Evolutionary conservation across 2,888 invertebrate genomes (phyloP).

Genomic region (Syrphus vitripennis): DNA sequence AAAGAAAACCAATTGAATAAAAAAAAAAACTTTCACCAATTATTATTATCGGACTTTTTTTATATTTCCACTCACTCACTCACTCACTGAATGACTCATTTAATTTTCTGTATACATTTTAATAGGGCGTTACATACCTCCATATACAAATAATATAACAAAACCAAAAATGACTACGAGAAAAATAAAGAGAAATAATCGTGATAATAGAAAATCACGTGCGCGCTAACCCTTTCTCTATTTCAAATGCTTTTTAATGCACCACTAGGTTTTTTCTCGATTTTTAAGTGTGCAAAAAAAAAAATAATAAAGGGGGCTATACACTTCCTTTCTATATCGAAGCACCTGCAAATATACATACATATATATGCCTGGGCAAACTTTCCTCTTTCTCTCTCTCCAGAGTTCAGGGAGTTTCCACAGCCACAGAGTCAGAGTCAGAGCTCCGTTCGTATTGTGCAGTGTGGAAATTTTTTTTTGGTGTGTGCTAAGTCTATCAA

Average conservation of each 20-base stretch:
- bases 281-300: slow-evolving; percentile 24
- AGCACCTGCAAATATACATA: slow-evolving; percentile 54
- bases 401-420: slow-evolving; percentile 5
- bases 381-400: background rate
- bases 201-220: slow-evolving; percentile 65
- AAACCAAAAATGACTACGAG: background rate
- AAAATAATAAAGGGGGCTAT: slow-evolving; percentile 27
- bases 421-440: too few species aligned
- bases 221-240: slow-evolving; percentile 29
- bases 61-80: background rate
- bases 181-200: slow-evolving; percentile 20
- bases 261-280: slow-evolving; percentile 26
- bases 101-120: slow-evolving; percentile 9
- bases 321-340: slow-evolving; percentile 46
- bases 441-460: background rate
- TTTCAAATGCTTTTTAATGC: background rate
- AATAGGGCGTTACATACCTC: background rate
- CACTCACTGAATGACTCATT: slow-evolving; percentile 47
- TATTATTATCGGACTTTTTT: slow-evolving; percentile 23
- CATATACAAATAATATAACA: slow-evolving; percentile 6
- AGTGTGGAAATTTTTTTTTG: background rate
- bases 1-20: background rate
- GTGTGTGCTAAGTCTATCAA: slow-evolving; percentile 38
- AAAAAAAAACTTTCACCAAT: slow-evolving; percentile 54
- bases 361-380: background rate